phyloP scores from a whole-genome alignment of 2,113 vertebrate genomes.

The Toxotes jaculatrix region DNA sequence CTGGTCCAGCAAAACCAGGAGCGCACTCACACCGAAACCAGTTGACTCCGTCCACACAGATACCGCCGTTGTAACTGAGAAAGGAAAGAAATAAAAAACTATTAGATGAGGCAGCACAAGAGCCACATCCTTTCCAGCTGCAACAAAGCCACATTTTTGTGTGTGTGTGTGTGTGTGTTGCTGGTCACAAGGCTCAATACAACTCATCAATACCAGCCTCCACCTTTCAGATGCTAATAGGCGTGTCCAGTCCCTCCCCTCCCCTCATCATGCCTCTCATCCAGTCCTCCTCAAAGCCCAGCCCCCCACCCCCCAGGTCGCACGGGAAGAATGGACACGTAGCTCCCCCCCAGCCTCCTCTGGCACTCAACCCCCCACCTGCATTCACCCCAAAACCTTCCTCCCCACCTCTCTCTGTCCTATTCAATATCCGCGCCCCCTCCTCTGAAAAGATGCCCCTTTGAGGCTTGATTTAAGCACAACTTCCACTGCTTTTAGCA shows the following conservation, averaged over 20 bases:
- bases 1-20: conserved; percentile 93
- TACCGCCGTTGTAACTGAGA: conserved; percentile 94
- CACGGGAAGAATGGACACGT: conserved; percentile 75
- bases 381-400: conserved; percentile 67
- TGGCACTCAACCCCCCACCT: conserved; percentile 66
- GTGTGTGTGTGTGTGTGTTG: conserved; percentile 27
- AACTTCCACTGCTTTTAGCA: conserved; percentile 74
- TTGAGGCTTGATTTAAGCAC: conserved; percentile 81
- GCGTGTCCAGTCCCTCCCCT: conserved; percentile 71
- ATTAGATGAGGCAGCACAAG: conserved; percentile 41
- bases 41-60: conserved; percentile 96
- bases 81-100: conserved; percentile 22
- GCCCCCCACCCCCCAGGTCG: conserved; percentile 74
- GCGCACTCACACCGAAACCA: conserved; percentile 98
- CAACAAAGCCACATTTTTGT: conserved; percentile 62
- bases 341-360: conserved; percentile 38
- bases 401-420: conserved; percentile 64
- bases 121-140: conserved; percentile 68
- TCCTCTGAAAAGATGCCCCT: conserved; percentile 63
- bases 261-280: conserved; percentile 72
- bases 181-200: conserved; percentile 68
- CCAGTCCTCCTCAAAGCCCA: conserved; percentile 70
- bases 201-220: conserved; percentile 82
- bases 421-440: conserved; percentile 57
- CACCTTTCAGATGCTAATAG: conserved; percentile 84